Evolutionary conservation across 2,888 invertebrate species (phyloP).

Genomic region (Ernsta delagoae): DNA sequence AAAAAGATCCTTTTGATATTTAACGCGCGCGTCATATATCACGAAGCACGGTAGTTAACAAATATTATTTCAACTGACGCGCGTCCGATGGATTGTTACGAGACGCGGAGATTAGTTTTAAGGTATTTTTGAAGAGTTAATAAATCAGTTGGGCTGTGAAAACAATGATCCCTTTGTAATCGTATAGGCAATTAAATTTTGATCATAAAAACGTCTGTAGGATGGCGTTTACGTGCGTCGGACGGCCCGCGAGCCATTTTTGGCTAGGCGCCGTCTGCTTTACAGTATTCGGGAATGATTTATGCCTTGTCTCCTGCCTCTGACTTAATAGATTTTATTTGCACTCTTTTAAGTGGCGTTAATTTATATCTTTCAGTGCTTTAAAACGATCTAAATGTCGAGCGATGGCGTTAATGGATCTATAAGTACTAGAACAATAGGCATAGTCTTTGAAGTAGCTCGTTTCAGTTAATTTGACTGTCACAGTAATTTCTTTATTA

Average conservation of each 20-base stretch:
- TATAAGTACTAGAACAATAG: constrained; percentile 15
- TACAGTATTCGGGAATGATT: constrained; percentile 77
- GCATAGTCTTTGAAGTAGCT: constrained; percentile 13
- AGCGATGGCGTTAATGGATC: constrained; percentile 24
- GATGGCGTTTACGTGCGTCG: constrained; percentile 38
- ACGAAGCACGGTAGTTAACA: constrained; percentile 66
- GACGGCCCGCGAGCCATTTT: constrained; percentile 49
- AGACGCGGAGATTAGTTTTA: constrained; percentile 49
- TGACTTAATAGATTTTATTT: constrained; percentile 61
- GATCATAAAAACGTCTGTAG: constrained; percentile 67
- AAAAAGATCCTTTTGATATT: constrained; percentile 25
- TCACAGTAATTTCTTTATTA: too few relatives aligned
- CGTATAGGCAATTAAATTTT: constrained; percentile 78
- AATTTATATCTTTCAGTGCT: constrained; percentile 43
- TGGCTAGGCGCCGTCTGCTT: constrained; percentile 57
- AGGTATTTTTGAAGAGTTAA: constrained; percentile 50
- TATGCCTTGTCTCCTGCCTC: constrained; percentile 51
- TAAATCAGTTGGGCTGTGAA: constrained; percentile 78
- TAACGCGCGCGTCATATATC: constrained; percentile 50
- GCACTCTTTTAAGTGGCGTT: constrained; percentile 54
- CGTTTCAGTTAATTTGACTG: constrained; percentile 13
- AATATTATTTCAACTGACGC: constrained; percentile 63
- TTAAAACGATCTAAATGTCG: constrained; percentile 39
- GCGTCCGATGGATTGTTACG: constrained; percentile 46
- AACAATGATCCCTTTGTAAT: constrained; percentile 83